These are phyloP conservation scores for Pygmarrhopalites habei DNA, from an alignment of 1,140 invertebrate genomes.

Conservation along the genomic window DNA sequence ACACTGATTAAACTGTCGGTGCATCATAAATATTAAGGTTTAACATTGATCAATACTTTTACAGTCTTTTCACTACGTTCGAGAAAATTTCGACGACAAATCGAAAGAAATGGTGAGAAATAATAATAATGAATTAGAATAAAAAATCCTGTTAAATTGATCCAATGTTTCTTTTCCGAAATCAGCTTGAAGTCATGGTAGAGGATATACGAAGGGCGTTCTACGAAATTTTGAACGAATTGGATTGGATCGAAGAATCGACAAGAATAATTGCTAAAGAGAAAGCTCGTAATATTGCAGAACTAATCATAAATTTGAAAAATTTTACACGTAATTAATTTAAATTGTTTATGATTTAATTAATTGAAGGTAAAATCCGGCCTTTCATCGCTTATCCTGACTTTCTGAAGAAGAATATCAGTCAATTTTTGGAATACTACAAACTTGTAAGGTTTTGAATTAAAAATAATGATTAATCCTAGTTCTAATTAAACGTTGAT, in stretches of 20 bases:
- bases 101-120: neutral
- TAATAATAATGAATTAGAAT: neutral
- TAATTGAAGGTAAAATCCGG: constrained; percentile 22
- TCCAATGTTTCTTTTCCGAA: too few species aligned
- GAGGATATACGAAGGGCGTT: constrained; percentile 21
- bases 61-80: neutral
- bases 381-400: constrained; percentile 23
- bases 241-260: constrained; percentile 23
- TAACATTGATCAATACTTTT: too few species aligned
- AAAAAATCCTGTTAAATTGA: neutral
- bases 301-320: too few species aligned
- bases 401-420: constrained; percentile 2
- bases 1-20: too few species aligned
- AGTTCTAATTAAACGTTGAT: neutral
- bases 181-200: constrained; percentile 20
- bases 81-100: constrained; percentile 1
- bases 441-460: constrained; percentile 3
- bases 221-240: constrained; percentile 14
- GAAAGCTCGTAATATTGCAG: constrained; percentile 15
- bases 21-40: too few species aligned
- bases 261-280: constrained; percentile 5
- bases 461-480: neutral
- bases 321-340: too few species aligned
- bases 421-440: constrained; percentile 14
- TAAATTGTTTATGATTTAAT: too few species aligned